These are phyloP conservation scores for Drosophila subpulchrella DNA, from an alignment of 1,140 invertebrate genomes.

Conservation along the genomic window DNA sequence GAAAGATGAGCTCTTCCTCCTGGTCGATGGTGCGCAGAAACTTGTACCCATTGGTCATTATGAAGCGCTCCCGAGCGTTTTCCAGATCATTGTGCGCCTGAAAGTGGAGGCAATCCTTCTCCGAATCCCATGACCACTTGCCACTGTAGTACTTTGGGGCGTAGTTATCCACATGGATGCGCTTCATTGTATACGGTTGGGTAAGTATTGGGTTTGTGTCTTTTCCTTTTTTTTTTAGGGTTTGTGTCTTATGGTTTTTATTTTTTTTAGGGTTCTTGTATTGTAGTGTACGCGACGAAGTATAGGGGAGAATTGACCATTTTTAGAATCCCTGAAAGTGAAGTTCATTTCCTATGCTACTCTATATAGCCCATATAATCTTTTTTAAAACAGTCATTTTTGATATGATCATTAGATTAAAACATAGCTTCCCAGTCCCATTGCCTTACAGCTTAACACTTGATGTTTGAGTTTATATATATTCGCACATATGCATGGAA, in stretches of 20 bases:
- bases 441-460: no score
- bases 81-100: constrained; percentile 50
- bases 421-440: no score
- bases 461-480: no score
- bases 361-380: no score
- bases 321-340: not conserved
- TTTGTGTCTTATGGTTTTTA: not conserved
- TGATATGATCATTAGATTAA: no score
- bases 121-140: constrained; percentile 67
- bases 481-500: not conserved
- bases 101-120: constrained; percentile 55
- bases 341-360: not conserved
- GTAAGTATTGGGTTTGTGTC: not conserved
- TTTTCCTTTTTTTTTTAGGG: not conserved
- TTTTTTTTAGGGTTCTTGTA: not conserved
- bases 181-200: constrained; percentile 29
- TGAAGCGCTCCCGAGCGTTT: constrained; percentile 46
- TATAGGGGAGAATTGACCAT: not conserved
- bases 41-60: constrained; percentile 58
- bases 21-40: constrained; percentile 65
- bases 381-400: no score
- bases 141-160: constrained; percentile 67
- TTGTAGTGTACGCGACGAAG: not conserved
- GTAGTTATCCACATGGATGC: constrained; percentile 51
- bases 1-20: constrained; percentile 76